phyloP scores from a whole-genome alignment of 2,888 invertebrate species.

The Hirtodrosophila duncani region DNA sequence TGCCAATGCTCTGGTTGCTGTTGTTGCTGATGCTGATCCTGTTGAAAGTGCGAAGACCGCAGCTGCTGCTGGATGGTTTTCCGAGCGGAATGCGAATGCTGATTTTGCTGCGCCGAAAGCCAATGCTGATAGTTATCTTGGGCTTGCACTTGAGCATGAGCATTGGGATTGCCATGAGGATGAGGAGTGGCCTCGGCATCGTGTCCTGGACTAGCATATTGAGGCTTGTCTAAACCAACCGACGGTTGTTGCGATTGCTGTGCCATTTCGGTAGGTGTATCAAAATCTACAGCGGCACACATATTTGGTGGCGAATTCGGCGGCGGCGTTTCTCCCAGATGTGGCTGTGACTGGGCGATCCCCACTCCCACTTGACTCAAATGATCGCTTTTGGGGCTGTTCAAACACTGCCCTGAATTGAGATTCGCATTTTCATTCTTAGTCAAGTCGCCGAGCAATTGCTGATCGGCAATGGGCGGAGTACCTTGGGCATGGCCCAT shows the following conservation, averaged over 20 bases:
- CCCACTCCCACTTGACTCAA: background rate
- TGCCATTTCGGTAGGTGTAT: too few species aligned
- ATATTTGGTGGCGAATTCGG: conserved; percentile 70
- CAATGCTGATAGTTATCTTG: conserved; percentile 55
- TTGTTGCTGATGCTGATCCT: conserved; percentile 24
- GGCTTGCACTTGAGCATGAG: conserved; percentile 11
- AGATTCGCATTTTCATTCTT: conserved; percentile 20
- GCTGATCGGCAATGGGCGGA: conserved; percentile 39
- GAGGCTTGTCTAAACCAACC: conserved; percentile 23
- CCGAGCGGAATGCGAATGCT: conserved; percentile 29
- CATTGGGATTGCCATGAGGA: too few species aligned
- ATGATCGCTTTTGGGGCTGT: too few species aligned
- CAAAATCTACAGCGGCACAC: conserved; percentile 62
- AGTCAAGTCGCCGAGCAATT: conserved; percentile 10
- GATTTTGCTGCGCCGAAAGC: conserved; percentile 29
- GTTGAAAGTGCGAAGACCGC: conserved; percentile 1
- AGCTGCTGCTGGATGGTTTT: conserved; percentile 17
- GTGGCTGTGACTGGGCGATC: conserved; percentile 29
- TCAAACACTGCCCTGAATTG: too few species aligned
- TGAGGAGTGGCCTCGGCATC: conserved; percentile 27
- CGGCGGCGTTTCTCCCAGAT: conserved; percentile 65
- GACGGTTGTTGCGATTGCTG: conserved; percentile 24
- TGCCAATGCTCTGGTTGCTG: conserved; percentile 40
- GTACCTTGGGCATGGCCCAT: conserved; percentile 23
- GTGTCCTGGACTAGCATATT: conserved; percentile 32